Evolutionary conservation across 2,797 vertebrate species (phyloP).

Genomic region (Florisuga fusca): DNA sequence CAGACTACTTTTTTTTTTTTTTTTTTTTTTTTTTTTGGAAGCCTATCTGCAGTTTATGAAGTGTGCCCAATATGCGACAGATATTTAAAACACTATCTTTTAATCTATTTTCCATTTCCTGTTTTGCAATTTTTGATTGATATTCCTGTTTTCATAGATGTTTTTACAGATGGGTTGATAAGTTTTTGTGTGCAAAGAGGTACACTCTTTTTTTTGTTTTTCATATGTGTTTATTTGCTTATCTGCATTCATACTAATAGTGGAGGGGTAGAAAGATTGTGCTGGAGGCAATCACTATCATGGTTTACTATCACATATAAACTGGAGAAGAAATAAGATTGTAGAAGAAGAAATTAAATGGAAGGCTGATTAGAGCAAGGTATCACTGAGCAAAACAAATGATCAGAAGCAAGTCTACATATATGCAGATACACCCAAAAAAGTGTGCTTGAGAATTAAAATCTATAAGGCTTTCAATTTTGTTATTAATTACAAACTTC

Average conservation of each 20-base stretch:
- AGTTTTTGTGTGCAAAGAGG: not conserved
- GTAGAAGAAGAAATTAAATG: not conserved
- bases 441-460: not conserved
- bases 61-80: conserved; percentile 65
- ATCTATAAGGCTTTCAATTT: not conserved
- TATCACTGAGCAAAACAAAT: not conserved
- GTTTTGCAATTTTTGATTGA: conserved; percentile 37
- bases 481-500: not conserved
- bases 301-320: not conserved
- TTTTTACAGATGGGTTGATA: not conserved
- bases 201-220: not conserved
- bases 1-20: conserved; percentile 15
- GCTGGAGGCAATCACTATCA: not conserved
- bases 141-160: not conserved
- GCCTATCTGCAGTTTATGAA: conserved; percentile 73
- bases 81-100: conserved; percentile 71
- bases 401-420: not conserved
- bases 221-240: not conserved
- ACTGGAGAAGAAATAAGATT: not conserved
- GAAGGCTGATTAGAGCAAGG: not conserved
- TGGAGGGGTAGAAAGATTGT: not conserved
- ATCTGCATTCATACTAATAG: not conserved
- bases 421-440: not conserved
- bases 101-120: conserved; percentile 59
- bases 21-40: conserved; percentile 47